A percentile compares a stretch with the other conserved stretches of the same genome.
phyloP scores from a whole-genome alignment of 2,113 vertebrate species.

The Eretmochelys imbricata region DNA sequence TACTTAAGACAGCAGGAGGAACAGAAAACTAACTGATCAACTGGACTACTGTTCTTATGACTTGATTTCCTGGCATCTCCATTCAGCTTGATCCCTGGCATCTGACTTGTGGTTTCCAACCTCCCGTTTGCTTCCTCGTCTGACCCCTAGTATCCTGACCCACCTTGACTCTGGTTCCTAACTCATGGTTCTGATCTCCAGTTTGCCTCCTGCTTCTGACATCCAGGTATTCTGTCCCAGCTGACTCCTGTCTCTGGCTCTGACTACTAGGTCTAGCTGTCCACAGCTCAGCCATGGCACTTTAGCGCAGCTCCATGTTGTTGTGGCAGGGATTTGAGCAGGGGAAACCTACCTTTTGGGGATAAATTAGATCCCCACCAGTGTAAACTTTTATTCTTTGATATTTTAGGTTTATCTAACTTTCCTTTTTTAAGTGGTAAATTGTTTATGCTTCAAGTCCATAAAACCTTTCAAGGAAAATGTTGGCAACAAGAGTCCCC shows the following conservation, averaged over 20 bases:
- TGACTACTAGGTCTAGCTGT: neutral
- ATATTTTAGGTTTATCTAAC: neutral
- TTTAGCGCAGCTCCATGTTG: neutral
- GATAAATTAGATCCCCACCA: neutral
- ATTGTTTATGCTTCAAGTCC: neutral
- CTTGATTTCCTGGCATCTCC: neutral
- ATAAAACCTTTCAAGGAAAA: neutral
- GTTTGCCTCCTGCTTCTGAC: no score
- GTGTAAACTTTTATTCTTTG: neutral
- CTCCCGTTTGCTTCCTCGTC: neutral
- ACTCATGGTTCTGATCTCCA: neutral
- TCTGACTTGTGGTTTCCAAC: neutral
- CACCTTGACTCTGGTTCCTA: neutral
- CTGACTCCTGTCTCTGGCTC: no score
- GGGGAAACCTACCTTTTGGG: neutral
- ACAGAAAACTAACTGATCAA: neutral
- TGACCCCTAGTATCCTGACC: neutral
- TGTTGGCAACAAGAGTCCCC: neutral
- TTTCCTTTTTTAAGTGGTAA: neutral
- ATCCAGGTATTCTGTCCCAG: neutral
- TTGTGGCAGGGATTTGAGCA: accelerated
- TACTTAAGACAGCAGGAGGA: neutral
- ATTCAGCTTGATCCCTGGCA: neutral
- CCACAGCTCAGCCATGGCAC: neutral
- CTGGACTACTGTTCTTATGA: neutral